A percentile compares a stretch with the other conserved stretches of the same genome.
These are phyloP conservation scores for Neofelis nebulosa DNA, from an alignment of 2,113 vertebrate species.

Conservation along the genomic window DNA sequence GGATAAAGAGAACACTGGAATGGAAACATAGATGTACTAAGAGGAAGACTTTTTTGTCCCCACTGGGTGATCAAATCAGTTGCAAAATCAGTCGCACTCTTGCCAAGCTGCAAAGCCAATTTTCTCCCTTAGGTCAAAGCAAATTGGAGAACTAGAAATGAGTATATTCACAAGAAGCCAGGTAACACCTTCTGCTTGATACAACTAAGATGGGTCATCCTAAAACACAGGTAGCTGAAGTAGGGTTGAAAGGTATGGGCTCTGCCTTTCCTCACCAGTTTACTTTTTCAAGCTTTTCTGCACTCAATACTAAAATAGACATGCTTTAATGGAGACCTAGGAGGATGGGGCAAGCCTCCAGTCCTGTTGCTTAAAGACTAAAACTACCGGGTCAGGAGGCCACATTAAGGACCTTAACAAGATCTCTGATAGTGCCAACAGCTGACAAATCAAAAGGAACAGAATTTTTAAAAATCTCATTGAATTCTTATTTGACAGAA, in stretches of 20 bases:
- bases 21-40: not conserved
- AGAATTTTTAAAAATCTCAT: not conserved
- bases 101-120: not conserved
- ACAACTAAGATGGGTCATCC: not conserved
- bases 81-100: not conserved
- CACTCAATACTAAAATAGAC: not conserved
- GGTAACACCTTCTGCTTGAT: not conserved
- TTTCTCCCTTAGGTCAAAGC: not conserved
- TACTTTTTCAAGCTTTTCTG: not conserved
- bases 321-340: not conserved
- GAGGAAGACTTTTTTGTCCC: not conserved
- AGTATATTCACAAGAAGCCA: not conserved
- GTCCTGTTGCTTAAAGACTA: not conserved
- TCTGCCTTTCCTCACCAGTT: not conserved
- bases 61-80: not conserved
- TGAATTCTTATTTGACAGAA: not conserved
- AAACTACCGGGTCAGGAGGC: not conserved
- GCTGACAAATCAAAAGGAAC: not conserved
- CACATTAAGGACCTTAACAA: not conserved
- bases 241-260: not conserved
- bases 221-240: not conserved
- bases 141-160: not conserved
- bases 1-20: not conserved
- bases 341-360: not conserved
- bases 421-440: not conserved